A percentile compares a stretch with the other conserved stretches of the same genome.
These are phyloP conservation scores for Laticauda laticaudata DNA, from an alignment of 2,113 vertebrate species.

Conservation along the genomic window DNA sequence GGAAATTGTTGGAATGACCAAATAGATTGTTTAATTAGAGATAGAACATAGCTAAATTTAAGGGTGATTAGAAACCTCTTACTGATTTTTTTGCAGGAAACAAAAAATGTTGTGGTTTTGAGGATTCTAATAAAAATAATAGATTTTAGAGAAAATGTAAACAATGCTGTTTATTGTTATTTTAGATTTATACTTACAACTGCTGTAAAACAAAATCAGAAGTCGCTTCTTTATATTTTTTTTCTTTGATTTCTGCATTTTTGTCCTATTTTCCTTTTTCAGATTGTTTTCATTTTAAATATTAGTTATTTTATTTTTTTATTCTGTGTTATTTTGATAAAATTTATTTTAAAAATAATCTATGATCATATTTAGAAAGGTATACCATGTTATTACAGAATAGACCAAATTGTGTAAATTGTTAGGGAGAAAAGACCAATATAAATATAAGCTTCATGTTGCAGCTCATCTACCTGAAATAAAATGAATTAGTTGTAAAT, in stretches of 20 bases:
- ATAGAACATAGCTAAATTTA: background rate
- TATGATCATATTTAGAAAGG: background rate
- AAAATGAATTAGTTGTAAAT: rapidly evolving
- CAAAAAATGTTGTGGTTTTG: background rate
- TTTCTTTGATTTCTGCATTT: background rate
- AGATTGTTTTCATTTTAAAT: background rate
- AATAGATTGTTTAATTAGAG: background rate
- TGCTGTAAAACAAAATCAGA: background rate
- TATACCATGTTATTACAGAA: background rate
- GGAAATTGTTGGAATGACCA: background rate
- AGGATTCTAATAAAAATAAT: background rate
- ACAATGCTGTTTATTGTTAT: background rate
- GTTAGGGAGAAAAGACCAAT: background rate
- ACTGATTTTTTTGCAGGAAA: background rate
- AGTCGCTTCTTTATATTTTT: background rate
- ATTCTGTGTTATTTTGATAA: background rate
- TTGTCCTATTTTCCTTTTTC: background rate
- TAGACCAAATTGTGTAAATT: background rate
- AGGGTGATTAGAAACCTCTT: background rate
- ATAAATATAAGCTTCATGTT: background rate
- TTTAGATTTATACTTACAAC: background rate
- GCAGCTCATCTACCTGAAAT: background rate
- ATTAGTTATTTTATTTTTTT: background rate
- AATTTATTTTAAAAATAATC: background rate
- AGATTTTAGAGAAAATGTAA: background rate